These are phyloP conservation scores for Stictocephala bisonia DNA, from an alignment of 2,888 invertebrate species.

Conservation along the genomic window DNA sequence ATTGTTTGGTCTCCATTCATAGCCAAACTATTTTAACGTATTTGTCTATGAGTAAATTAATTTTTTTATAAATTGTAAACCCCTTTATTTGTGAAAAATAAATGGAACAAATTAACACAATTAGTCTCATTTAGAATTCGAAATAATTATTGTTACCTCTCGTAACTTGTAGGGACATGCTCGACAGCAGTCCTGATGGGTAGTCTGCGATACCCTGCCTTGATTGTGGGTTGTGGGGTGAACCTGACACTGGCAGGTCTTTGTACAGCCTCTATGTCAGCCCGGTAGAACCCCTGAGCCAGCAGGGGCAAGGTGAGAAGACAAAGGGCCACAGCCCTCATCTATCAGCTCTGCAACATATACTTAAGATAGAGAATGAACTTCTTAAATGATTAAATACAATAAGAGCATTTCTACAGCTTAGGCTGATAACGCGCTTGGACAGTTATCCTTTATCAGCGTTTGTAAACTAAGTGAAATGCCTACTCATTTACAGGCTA, in stretches of 20 bases:
- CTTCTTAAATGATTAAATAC: neutral
- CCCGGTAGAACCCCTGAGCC: slow-evolving; percentile 51
- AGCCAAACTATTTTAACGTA: no score
- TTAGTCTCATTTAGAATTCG: neutral
- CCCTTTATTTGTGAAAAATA: no score
- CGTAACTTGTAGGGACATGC: slow-evolving; percentile 68
- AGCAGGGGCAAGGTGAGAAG: slow-evolving; percentile 38
- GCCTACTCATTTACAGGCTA: no score
- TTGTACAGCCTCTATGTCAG: slow-evolving; percentile 51
- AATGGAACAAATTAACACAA: no score
- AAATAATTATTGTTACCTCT: slow-evolving; percentile 62
- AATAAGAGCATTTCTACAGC: neutral
- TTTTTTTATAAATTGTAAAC: no score
- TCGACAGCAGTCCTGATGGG: slow-evolving; percentile 84
- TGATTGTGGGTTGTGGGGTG: slow-evolving; percentile 41
- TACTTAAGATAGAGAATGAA: no score
- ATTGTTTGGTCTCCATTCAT: no score
- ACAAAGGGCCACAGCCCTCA: slow-evolving; percentile 22
- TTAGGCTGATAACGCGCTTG: no score
- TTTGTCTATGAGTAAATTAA: no score
- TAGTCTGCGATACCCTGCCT: slow-evolving; percentile 65
- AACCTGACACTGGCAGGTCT: slow-evolving; percentile 61
- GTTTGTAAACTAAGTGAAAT: no score
- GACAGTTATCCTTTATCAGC: no score
- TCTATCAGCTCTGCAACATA: slow-evolving; percentile 14